These are phyloP conservation scores for Eolophus roseicapilla DNA, from an alignment of 2,113 vertebrate species.

Conservation along the genomic window DNA sequence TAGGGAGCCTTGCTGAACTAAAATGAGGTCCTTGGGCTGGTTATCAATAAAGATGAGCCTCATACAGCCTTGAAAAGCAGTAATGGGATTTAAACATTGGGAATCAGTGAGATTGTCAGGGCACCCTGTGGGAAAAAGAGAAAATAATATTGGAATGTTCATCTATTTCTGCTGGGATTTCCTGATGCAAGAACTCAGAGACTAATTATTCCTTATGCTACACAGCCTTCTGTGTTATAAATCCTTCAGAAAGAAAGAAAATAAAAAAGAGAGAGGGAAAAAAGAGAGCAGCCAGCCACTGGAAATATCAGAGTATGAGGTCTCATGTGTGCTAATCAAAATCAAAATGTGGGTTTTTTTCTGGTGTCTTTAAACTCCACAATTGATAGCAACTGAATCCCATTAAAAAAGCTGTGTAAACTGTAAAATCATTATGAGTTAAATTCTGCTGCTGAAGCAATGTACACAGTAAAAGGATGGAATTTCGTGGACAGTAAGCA, in stretches of 20 bases:
- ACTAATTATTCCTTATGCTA: constrained; percentile 55
- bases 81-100: constrained; percentile 83
- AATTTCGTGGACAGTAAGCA: background rate
- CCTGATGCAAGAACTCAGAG: constrained; percentile 40
- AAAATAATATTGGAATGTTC: constrained; percentile 66
- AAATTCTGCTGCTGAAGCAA: background rate
- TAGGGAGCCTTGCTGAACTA: constrained; percentile 89
- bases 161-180: constrained; percentile 64
- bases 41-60: constrained; percentile 93
- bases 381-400: background rate
- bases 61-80: constrained; percentile 95
- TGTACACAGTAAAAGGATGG: background rate
- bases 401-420: background rate
- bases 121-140: constrained; percentile 82
- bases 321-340: background rate
- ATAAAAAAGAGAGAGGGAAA: no score
- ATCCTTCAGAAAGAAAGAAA: background rate
- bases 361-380: background rate
- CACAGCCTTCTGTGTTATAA: background rate
- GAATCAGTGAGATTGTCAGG: constrained; percentile 75
- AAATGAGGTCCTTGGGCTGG: constrained; percentile 89
- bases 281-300: background rate
- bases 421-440: background rate
- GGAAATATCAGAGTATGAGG: background rate
- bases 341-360: background rate